Conservation (phyloP, 2,888 invertebrate genomes). For the Clanis bilineata region DNA sequence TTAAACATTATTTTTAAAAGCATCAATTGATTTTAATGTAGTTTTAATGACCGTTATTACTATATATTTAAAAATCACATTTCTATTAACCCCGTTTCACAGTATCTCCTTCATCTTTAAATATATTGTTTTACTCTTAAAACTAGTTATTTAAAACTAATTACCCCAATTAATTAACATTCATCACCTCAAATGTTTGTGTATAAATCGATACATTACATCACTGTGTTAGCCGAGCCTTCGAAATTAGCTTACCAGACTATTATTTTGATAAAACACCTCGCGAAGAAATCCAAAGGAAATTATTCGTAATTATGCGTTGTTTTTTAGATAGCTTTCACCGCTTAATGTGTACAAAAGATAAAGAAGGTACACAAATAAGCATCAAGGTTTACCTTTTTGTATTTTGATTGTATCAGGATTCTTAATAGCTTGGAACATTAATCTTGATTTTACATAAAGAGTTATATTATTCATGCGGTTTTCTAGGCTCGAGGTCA, state of each 20-base stretch:
- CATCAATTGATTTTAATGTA: too few species aligned
- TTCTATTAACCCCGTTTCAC: too few species aligned
- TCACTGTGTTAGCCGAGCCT: not conserved
- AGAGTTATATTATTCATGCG: not conserved
- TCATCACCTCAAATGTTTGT: not conserved
- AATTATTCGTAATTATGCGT: not conserved
- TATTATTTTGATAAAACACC: slow-evolving; percentile 1
- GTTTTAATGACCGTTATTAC: too few species aligned
- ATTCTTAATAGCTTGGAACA: not conserved
- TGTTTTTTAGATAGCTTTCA: not conserved
- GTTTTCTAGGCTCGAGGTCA: not conserved
- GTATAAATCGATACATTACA: slow-evolving; percentile 6
- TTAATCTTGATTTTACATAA: not conserved
- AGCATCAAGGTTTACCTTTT: not conserved
- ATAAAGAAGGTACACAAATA: not conserved
- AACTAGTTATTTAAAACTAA: too few species aligned
- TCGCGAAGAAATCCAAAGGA: not conserved
- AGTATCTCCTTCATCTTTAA: too few species aligned
- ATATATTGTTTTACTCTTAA: too few species aligned
- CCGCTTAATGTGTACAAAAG: not conserved
- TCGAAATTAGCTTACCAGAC: not conserved
- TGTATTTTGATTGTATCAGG: too few species aligned
- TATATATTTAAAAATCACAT: too few species aligned
- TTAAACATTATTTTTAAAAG: too few species aligned
- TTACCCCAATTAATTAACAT: too few species aligned